Evolutionary conservation across 2,888 invertebrate genomes (phyloP), one percentile per base, ranked within the genome.

Genomic region (Drosophila formosana): DNA sequence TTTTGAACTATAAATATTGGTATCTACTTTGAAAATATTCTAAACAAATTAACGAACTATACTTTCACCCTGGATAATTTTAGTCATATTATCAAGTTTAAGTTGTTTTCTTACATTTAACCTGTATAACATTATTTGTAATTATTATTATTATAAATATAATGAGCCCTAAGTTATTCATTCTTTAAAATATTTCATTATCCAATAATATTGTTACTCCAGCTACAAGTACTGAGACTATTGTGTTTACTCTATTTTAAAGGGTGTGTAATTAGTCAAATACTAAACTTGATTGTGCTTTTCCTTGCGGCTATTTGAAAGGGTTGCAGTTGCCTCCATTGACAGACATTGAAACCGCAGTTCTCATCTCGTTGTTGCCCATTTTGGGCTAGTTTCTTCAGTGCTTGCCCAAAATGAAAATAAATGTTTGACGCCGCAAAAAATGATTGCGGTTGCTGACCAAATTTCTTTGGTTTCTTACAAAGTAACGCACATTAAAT

Each of bases 371-470:
- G 61, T 55, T 57, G 56, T 39, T 58, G 75, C 45, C 50, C 50
- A 65, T 63, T 71, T 57, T 25, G 71, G 61, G n/a, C 18, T 30
- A 49, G 75, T 61, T 66, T 61, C 25, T 66, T 23, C 28, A 53
- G 53, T 41, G 50, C 41, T 53, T 18, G 23, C 9, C 9, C 4
- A 51, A 41, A 68, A 66, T 71, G 61, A 47, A 62, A 69, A 69
- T 53, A 68, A 61, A 72, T 68, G 53, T 56, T 53, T 61, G 37
- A 57, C 45, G 47, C 67, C 69, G 57, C 52, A 78, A 66, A 82
- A 80, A 83, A 82, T 88, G 65, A 80, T 82, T 83, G 78, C 66
- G 88, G 80, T 53, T 77, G 46, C 43, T 64, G 50, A 47, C 50
- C 58, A 49, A 66, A 56, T 18, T 56, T 52, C 34, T 28, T 43